Percentiles rank a stretch among this genome's conserved stretches.
Evolutionary conservation across 1,140 invertebrate species (phyloP).

Genomic region (Littorina saxatilis): DNA sequence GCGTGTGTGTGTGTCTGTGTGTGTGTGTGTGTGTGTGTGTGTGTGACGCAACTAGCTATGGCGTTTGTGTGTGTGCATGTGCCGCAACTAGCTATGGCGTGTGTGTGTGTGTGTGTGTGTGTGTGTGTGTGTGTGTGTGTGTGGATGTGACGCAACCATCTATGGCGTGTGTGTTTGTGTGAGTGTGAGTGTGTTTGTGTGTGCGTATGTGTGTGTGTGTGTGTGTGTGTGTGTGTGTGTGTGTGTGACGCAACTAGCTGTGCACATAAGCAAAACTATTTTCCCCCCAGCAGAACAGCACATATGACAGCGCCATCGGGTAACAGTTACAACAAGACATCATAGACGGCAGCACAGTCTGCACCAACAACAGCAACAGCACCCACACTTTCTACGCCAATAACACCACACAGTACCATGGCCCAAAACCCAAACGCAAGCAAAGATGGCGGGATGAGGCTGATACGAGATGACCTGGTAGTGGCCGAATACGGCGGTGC

Average conservation of each 20-base stretch:
- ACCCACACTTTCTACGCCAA: too few species aligned
- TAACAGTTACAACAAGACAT: too few species aligned
- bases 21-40: conserved; percentile 26
- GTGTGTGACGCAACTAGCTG: too few species aligned
- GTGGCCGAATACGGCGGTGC: conserved; percentile 5
- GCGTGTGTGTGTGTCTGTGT: conserved; percentile 17
- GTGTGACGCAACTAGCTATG: background rate
- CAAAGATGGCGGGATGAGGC: background rate
- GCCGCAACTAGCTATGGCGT: too few species aligned
- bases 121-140: background rate
- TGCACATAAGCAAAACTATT: too few species aligned
- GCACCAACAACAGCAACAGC: too few species aligned
- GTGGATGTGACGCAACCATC: background rate
- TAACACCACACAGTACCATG: too few species aligned
- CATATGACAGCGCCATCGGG: too few species aligned
- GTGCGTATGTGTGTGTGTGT: conserved; percentile 20
- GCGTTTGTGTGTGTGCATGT: conserved; percentile 20
- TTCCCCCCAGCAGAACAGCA: too few species aligned
- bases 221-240: background rate
- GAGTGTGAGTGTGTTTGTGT: conserved; percentile 9
- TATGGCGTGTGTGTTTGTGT: background rate
- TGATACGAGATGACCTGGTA: background rate
- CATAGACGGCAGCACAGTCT: too few species aligned
- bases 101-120: background rate
- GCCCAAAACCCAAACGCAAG: background rate